phyloP scores from a whole-genome alignment of 2,113 vertebrate species.

The Chaetodon trifascialis region DNA sequence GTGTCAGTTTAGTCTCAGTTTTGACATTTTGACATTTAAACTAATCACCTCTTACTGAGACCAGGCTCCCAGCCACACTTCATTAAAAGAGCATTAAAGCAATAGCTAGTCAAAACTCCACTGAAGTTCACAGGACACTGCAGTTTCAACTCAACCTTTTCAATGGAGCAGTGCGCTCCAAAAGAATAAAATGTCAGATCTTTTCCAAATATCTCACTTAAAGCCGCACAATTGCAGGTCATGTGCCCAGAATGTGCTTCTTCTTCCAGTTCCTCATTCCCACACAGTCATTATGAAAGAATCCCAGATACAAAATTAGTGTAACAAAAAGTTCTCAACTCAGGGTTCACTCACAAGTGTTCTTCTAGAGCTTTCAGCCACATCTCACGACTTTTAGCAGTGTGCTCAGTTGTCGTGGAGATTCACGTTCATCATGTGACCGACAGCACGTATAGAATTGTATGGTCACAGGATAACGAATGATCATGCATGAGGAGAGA shows the following conservation, averaged over 20 bases:
- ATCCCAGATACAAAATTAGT: not conserved
- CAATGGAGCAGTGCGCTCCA: not conserved
- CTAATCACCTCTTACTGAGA: slow-evolving; percentile 55
- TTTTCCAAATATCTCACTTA: not conserved
- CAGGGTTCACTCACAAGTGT: not conserved
- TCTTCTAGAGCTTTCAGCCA: not conserved
- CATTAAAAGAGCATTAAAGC: slow-evolving; percentile 64
- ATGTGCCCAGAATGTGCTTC: not conserved
- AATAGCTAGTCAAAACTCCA: slow-evolving; percentile 25
- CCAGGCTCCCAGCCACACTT: slow-evolving; percentile 51
- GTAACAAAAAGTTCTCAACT: not conserved
- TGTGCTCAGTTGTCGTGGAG: not conserved
- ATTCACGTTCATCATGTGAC: not conserved
- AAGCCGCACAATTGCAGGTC: not conserved
- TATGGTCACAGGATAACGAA: not conserved
- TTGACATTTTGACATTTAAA: slow-evolving; percentile 61
- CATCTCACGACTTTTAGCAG: not conserved
- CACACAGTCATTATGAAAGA: not conserved
- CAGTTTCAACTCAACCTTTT: slow-evolving; percentile 36
- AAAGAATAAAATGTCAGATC: slow-evolving; percentile 6
- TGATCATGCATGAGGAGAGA: no score
- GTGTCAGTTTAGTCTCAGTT: slow-evolving; percentile 61
- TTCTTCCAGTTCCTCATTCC: not conserved
- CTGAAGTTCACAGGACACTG: slow-evolving; percentile 20
- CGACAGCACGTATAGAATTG: not conserved